Percentiles rank a stretch among this genome's conserved stretches.
Evolutionary conservation across 2,113 vertebrate species (phyloP).

Genomic region (Cricetomys ansorgei): DNA sequence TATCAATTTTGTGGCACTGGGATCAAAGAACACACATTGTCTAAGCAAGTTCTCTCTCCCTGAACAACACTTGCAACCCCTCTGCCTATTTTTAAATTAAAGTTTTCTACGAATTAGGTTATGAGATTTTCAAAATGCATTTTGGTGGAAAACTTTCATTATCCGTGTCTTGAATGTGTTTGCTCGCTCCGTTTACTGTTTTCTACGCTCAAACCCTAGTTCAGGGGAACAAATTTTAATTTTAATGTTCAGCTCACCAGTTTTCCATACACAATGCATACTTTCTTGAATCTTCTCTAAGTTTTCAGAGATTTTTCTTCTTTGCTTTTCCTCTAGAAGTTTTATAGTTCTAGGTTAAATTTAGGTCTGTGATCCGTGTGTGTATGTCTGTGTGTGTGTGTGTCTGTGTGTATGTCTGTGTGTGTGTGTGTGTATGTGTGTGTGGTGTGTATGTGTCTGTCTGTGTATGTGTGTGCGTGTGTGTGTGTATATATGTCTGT

Average conservation of each 20-base stretch:
- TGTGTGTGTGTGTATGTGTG: neutral
- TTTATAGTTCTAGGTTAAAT: slow-evolving; percentile 35
- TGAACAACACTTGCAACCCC: neutral
- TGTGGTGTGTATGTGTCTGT: too few relatives aligned
- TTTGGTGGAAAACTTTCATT: neutral
- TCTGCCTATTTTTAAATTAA: neutral
- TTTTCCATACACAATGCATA: neutral
- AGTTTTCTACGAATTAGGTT: neutral
- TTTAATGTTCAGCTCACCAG: neutral
- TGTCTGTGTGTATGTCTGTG: neutral
- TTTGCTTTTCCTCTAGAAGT: neutral
- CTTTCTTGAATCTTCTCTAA: neutral
- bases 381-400: neutral
- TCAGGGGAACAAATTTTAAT: neutral
- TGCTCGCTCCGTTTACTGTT: neutral
- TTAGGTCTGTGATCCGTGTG: neutral
- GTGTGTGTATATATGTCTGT: too few relatives aligned
- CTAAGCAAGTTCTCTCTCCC: neutral
- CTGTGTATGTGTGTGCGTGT: too few relatives aligned
- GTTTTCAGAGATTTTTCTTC: slow-evolving; percentile 5
- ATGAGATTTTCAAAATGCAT: neutral
- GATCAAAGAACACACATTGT: neutral
- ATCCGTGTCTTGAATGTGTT: neutral
- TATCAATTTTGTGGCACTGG: neutral
- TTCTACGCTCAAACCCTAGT: neutral